A percentile compares a stretch with the other conserved stretches of the same genome.
phyloP scores from a whole-genome alignment of 2,888 invertebrate species.

The Vanessa cardui region DNA sequence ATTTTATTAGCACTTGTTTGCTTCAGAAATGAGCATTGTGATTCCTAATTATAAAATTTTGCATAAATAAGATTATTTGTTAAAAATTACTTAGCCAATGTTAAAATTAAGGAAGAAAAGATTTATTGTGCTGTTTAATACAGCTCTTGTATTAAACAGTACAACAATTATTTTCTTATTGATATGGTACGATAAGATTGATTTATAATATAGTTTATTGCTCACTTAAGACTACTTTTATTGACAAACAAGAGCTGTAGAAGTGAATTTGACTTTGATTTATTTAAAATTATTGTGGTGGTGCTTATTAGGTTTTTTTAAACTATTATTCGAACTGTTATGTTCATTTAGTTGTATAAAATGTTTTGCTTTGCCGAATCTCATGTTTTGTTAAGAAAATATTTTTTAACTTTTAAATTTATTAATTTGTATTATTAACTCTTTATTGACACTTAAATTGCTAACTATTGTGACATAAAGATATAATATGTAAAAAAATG shows the following conservation, averaged over 20 bases:
- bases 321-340: slow-evolving; percentile 1
- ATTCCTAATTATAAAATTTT: background rate
- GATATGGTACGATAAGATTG: background rate
- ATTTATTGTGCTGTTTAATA: background rate
- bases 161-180: no score
- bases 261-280: slow-evolving; percentile 1
- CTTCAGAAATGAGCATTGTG: background rate
- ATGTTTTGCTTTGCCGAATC: slow-evolving; percentile 18
- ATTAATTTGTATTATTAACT: slow-evolving; percentile 24
- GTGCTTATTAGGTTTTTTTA: slow-evolving; percentile 11
- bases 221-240: background rate
- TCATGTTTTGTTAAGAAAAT: slow-evolving; percentile 15
- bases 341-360: slow-evolving; percentile 5
- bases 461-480: slow-evolving; percentile 36
- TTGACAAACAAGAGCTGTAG: background rate
- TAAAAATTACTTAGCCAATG: no score
- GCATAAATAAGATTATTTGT: no score
- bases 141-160: no score
- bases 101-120: no score
- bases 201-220: background rate
- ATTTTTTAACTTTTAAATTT: slow-evolving; percentile 20
- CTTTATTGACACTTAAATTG: slow-evolving; percentile 40
- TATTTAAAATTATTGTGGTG: slow-evolving; percentile 3
- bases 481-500: slow-evolving; percentile 19
- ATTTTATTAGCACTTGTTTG: no score